Base-by-base conservation (phyloP, 2,113 vertebrate genomes). In the Emydura subglobosa region DNA sequence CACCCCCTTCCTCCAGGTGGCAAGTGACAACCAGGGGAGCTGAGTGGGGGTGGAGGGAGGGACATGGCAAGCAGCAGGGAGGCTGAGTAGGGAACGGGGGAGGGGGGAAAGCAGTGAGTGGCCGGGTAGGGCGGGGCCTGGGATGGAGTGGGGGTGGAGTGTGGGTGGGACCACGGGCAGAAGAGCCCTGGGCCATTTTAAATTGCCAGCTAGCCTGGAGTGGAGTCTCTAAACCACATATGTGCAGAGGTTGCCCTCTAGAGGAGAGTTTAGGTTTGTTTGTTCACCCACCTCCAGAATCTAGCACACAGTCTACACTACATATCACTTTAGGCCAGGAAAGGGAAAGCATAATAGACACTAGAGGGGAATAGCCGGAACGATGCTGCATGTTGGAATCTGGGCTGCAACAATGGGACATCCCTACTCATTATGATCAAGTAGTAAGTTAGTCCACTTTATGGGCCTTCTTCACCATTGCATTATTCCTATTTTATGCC, bases 241-340 rank as follows among this genome's bases (percentile, higher is more conserved):
- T 1, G 0, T 42, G 44, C 8, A 27, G 93, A 82, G 83, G 51
- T 84, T 94, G 97, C 96, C 96, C 94, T 91, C 96, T 96, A 95
- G 91, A 82, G 95, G 93, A 89, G 53, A 50, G 81, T 76, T 47
- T 59, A 47, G 4, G 34, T 54, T 24, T 82, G 5, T 74, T 82
- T 7, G 47, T 89, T 88, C 24, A 76, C 65, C 19, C 16, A 9
- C 80, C 29, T 85, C 34, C 68, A 83, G 22, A n/a, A 14, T 42
- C n/a, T 42, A 42, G n/a, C 21, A 74, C 21, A 39, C 72, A n/a
- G 6, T 5, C 89, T 53, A 61, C 44, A 4, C 4, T 74, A 2
- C 78, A 39, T 53, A n/a, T 82, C 22, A 31, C 81, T 65, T 4
- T 83, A 85, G 68, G 72, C 44, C 22, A 65, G 14, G 22, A 83